Evolutionary conservation across 2,797 vertebrate species (phyloP).

Genomic region (Taenioides sp.): DNA sequence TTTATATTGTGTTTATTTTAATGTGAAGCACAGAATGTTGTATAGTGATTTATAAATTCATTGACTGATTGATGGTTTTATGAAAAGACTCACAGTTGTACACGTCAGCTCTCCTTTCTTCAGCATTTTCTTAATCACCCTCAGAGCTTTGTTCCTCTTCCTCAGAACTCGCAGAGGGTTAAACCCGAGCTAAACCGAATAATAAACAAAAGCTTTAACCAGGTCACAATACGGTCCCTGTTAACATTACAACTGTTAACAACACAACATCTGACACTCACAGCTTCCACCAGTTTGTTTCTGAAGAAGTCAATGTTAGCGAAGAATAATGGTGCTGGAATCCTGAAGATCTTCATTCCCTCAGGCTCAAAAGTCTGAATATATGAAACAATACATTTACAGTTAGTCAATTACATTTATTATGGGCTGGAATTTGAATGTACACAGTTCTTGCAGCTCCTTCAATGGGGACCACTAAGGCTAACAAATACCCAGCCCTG

Average conservation of each 20-base stretch:
- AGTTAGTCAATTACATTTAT: too few relatives aligned
- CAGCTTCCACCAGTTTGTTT: constrained; percentile 86
- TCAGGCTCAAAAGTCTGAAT: constrained; percentile 87
- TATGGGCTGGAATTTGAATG: too few relatives aligned
- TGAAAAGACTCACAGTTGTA: constrained; percentile 76
- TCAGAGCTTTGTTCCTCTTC: constrained; percentile 92
- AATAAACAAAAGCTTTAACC: background rate
- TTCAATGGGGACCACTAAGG: too few relatives aligned
- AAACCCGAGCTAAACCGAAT: constrained; percentile 83
- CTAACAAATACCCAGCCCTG: too few relatives aligned
- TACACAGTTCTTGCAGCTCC: too few relatives aligned
- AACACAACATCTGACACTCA: constrained; percentile 68
- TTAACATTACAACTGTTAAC: background rate
- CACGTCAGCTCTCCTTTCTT: constrained; percentile 84
- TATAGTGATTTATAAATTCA: too few relatives aligned
- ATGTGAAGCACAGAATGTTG: too few relatives aligned
- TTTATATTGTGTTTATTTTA: too few relatives aligned
- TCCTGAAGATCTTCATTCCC: constrained; percentile 93
- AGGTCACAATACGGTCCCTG: background rate
- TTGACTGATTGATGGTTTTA: too few relatives aligned
- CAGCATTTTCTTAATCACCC: constrained; percentile 85
- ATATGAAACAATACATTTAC: background rate
- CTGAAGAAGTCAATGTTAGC: constrained; percentile 91
- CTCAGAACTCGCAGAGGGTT: constrained; percentile 86
- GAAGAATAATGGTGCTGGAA: constrained; percentile 92